Evolutionary conservation across 2,797 vertebrate species (phyloP), one percentile per base, ranked within the genome.

Genomic region (Tadarida brasiliensis): DNA sequence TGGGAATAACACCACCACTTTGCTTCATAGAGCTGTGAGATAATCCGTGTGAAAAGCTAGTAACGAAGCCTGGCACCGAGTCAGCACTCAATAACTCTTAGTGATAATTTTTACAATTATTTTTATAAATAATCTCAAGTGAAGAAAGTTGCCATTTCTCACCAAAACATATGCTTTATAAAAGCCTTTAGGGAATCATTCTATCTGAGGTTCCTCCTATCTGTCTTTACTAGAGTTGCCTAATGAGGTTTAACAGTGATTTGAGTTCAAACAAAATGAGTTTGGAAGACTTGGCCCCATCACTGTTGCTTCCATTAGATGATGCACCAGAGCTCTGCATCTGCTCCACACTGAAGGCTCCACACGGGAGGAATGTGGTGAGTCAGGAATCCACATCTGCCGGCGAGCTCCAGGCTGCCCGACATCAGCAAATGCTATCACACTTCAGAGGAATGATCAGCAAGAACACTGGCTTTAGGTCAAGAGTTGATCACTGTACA

Each of bases 401-500:
- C 20, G 6, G 51, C 68, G 61, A 80, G 12, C 10, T 35, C 54
- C 74, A 49, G 0, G 22, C 22, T 44, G 59, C 59, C n/a, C 77
- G 83, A 33, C n/a, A 22, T 16, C n/a, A 35, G 12, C 88, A 71
- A 81, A 82, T 14, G 74, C 85, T 26, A 11, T 49, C 35, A 26
- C 26, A 22, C 63, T 67, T 51, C 9, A 78, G 39, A 76, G 71
- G 88, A 67, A 49, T 1, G 82, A 91, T 67, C 15, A 85, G 49
- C 65, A 97, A 98, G 97, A 14, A 12, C 35, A 76, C 71, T 87
- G 96, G 95, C 96, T 98, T 92, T 93, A 97, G 95, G 96, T 97
- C 96, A 97, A 97, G 97, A 97, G 96, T 84, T 78, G 91, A 90
- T 97, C 88, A 98, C 54, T 97, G 57, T 39, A 67, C 26, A n/a